Evolutionary conservation across 2,888 invertebrate species (phyloP).

Genomic region (Athalia circularis): DNA sequence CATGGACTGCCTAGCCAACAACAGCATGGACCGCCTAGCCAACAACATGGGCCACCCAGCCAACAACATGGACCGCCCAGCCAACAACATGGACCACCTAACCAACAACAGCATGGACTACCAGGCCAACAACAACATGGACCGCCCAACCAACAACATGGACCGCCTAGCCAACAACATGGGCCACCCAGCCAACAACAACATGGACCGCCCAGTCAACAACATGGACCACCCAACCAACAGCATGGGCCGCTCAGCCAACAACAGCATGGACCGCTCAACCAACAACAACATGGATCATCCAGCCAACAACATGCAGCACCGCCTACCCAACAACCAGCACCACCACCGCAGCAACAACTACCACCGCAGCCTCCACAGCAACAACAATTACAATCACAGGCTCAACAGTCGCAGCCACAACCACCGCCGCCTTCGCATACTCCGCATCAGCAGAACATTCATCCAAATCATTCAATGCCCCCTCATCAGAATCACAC

Average conservation of each 20-base stretch:
- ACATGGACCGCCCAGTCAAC: background rate
- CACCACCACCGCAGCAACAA: conserved; percentile 53
- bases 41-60: too few species aligned
- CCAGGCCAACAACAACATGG: too few species aligned
- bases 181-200: too few species aligned
- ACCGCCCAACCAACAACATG: too few species aligned
- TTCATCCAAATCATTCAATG: conserved; percentile 67
- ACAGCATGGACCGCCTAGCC: too few species aligned
- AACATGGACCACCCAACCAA: conserved; percentile 58
- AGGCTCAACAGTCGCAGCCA: conserved; percentile 55
- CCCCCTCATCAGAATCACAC: conserved; percentile 63
- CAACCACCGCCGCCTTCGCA: conserved; percentile 64
- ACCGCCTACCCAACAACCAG: conserved; percentile 51
- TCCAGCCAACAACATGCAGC: too few species aligned
- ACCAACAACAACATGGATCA: background rate
- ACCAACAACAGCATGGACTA: conserved; percentile 41
- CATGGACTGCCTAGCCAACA: conserved; percentile 62
- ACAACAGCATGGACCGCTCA: background rate
- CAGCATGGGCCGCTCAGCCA: conserved; percentile 41
- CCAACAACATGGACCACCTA: conserved; percentile 43
- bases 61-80: background rate
- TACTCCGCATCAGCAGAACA: conserved; percentile 60
- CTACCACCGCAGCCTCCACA: conserved; percentile 33
- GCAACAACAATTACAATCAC: conserved; percentile 41
- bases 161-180: too few species aligned